phyloP scores from a whole-genome alignment of 2,797 vertebrate genomes.

The Ctenopoma kingsleyae region DNA sequence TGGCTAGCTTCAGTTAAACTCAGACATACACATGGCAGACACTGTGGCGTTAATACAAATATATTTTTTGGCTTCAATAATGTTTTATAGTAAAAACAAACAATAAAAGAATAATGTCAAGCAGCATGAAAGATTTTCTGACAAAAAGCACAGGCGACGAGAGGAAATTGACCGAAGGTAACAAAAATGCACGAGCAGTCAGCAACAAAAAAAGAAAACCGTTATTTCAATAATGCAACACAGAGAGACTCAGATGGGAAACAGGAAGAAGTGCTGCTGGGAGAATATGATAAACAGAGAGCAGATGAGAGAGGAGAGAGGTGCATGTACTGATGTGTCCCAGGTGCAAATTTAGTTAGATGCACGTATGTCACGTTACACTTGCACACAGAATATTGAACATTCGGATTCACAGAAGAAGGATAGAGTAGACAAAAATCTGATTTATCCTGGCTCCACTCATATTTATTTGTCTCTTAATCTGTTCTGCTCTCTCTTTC shows the following conservation, averaged over 20 bases:
- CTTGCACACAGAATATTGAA: conserved; percentile 12
- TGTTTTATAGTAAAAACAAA: too few species aligned
- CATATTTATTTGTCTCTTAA: background rate
- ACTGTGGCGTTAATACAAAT: too few species aligned
- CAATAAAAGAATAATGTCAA: background rate
- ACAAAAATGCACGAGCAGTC: conserved; percentile 8
- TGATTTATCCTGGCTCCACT: conserved; percentile 16
- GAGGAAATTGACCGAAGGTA: conserved; percentile 16
- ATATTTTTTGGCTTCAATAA: too few species aligned
- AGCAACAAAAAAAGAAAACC: conserved; percentile 14
- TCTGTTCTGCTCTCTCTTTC: conserved; percentile 3
- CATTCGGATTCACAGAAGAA: conserved; percentile 12
- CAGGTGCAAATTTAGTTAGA: conserved; percentile 40
- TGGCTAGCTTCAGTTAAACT: too few species aligned
- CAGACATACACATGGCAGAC: too few species aligned
- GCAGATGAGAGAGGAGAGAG: conserved; percentile 29
- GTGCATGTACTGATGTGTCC: conserved; percentile 43
- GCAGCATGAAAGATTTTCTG: background rate
- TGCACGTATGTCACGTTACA: conserved; percentile 11
- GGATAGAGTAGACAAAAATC: conserved; percentile 5
- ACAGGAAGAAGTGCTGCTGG: conserved; percentile 28
- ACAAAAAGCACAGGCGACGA: background rate
- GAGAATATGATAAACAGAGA: conserved; percentile 27
- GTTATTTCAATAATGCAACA: conserved; percentile 60
- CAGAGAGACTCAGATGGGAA: conserved; percentile 39